Evolutionary conservation across 2,797 vertebrate genomes (phyloP).

Genomic region (Cercopithecus hamlyni): DNA sequence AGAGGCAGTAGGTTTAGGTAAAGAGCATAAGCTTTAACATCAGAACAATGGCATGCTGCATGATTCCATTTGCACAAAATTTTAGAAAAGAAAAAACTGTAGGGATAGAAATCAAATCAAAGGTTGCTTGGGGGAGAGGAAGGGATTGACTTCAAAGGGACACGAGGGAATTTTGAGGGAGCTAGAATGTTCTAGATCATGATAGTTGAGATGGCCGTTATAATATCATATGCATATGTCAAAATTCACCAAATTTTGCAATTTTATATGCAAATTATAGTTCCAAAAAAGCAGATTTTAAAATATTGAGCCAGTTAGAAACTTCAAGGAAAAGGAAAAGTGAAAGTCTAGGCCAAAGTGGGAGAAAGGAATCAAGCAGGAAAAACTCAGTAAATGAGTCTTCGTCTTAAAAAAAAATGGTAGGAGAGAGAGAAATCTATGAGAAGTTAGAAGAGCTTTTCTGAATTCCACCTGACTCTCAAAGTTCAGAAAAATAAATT

Average conservation of each 20-base stretch:
- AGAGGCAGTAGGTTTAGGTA: not conserved
- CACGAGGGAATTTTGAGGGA: not conserved
- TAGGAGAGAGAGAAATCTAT: not conserved
- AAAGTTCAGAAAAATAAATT: slow-evolving; percentile 31
- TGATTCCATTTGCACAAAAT: not conserved
- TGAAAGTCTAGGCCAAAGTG: not conserved
- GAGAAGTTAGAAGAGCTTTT: not conserved
- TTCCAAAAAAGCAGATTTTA: not conserved
- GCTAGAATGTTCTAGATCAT: not conserved
- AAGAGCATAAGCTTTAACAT: not conserved
- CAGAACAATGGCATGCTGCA: not conserved
- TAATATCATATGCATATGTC: not conserved
- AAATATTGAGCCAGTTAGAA: not conserved
- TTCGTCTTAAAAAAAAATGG: not conserved
- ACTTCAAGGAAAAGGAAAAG: not conserved
- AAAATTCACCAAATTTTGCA: not conserved
- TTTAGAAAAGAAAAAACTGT: not conserved
- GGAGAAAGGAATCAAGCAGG: not conserved
- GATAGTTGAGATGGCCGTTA: not conserved
- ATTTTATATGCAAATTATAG: not conserved
- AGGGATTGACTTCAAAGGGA: not conserved
- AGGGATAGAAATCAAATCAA: not conserved
- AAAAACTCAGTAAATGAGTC: not conserved
- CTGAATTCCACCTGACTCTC: not conserved
- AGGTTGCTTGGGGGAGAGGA: not conserved